Evolutionary conservation across 2,888 invertebrate genomes (phyloP).

Genomic region (Serrognathus titanus): DNA sequence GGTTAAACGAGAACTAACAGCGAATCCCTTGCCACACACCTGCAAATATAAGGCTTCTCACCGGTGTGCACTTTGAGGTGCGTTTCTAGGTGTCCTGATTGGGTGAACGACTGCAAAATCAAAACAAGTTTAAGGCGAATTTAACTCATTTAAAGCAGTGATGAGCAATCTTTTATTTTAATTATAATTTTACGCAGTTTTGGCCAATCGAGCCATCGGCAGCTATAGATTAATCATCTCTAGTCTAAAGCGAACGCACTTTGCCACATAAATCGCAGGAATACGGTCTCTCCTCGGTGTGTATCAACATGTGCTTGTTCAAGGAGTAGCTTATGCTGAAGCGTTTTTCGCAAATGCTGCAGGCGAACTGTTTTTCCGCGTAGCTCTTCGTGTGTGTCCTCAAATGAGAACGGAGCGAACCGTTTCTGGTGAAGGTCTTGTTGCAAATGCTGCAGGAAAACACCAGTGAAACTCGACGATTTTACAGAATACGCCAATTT

Average conservation of each 20-base stretch:
- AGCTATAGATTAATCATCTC: background rate
- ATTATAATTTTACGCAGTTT: too few species aligned
- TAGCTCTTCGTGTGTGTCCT: slow-evolving; percentile 27
- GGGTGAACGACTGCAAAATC: slow-evolving; percentile 28
- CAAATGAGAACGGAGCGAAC: slow-evolving; percentile 28
- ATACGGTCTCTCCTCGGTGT: slow-evolving; percentile 30
- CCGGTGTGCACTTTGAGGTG: slow-evolving; percentile 33
- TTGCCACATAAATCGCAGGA: slow-evolving; percentile 27
- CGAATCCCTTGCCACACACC: slow-evolving; percentile 19
- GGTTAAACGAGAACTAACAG: slow-evolving; percentile 28
- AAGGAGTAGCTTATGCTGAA: slow-evolving; percentile 27
- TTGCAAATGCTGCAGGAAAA: slow-evolving; percentile 26
- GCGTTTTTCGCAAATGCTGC: slow-evolving; percentile 27
- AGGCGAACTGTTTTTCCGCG: slow-evolving; percentile 24
- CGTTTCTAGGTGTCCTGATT: slow-evolving; percentile 30
- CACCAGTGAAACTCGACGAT: slow-evolving; percentile 13
- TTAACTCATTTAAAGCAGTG: background rate
- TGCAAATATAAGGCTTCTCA: slow-evolving; percentile 35
- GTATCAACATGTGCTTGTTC: slow-evolving; percentile 29
- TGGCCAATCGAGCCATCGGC: too few species aligned
- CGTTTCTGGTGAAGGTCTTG: slow-evolving; percentile 28
- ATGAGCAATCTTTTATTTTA: too few species aligned
- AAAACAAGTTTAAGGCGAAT: background rate
- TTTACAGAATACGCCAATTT: background rate
- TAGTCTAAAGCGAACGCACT: slow-evolving; percentile 7